phyloP scores from a whole-genome alignment of 2,113 vertebrate genomes.

The Camelus bactrianus region DNA sequence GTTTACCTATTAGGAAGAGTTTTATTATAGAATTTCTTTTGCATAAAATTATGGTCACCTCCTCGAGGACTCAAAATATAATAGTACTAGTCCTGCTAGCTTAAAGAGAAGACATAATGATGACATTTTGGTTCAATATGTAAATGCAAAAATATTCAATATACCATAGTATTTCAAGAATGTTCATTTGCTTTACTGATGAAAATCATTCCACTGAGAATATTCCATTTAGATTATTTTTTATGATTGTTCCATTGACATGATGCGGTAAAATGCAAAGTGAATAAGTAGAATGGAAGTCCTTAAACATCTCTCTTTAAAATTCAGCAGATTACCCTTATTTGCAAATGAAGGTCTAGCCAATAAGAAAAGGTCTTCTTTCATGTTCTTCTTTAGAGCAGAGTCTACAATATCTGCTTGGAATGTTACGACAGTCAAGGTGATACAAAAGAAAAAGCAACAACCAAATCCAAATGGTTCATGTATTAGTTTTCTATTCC shows the following conservation, averaged over 20 bases:
- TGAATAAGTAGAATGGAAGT: neutral
- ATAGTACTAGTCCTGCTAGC: neutral
- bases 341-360: neutral
- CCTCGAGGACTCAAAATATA: neutral
- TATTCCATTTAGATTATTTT: neutral
- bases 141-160: neutral
- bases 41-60: neutral
- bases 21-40: conserved; percentile 19
- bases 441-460: conserved; percentile 23
- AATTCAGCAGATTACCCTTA: neutral
- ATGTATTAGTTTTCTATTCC: conserved; percentile 3
- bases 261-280: neutral
- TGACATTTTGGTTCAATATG: neutral
- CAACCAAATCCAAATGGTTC: neutral
- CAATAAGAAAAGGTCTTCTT: neutral
- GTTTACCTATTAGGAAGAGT: neutral
- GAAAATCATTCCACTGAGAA: neutral
- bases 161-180: neutral
- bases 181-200: conserved; percentile 33
- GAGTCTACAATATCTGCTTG: neutral
- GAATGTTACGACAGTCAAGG: neutral
- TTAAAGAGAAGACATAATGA: conserved; percentile 24
- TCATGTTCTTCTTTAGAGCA: neutral
- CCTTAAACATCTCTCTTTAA: neutral
- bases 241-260: neutral